phyloP scores from a whole-genome alignment of 2,888 invertebrate genomes.

The Pomacea canaliculata region DNA sequence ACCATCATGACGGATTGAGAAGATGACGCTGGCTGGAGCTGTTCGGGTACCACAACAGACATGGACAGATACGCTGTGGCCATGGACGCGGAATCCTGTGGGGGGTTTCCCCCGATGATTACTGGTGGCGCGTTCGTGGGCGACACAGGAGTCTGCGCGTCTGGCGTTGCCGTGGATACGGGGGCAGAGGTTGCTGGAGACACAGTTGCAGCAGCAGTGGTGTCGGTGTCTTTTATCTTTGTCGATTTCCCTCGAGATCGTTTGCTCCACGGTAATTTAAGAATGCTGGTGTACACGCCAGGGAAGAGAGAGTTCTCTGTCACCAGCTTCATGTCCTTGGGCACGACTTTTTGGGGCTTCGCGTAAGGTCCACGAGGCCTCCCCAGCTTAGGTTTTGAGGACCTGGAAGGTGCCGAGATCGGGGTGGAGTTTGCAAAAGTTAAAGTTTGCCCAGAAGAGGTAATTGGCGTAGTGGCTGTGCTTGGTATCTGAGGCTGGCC shows the following conservation, averaged over 20 bases:
- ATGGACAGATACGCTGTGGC: not conserved
- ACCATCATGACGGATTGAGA: slow-evolving; percentile 56
- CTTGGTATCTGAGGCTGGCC: not conserved
- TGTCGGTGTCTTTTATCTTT: slow-evolving; percentile 18
- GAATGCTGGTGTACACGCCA: slow-evolving; percentile 61
- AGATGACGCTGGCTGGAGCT: slow-evolving; percentile 1
- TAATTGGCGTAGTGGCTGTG: not conserved
- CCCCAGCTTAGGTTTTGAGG: slow-evolving; percentile 27
- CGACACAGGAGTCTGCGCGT: not conserved
- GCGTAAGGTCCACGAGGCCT: slow-evolving; percentile 30
- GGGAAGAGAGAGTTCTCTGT: slow-evolving; percentile 56
- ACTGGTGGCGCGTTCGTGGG: not conserved
- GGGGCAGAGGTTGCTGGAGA: slow-evolving; percentile 11
- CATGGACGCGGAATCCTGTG: slow-evolving; percentile 5
- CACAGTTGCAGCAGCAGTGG: not conserved
- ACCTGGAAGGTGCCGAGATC: not conserved
- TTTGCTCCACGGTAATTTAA: slow-evolving; percentile 60
- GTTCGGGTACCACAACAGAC: slow-evolving; percentile 1
- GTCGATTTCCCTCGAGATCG: slow-evolving; percentile 49
- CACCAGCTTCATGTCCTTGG: slow-evolving; percentile 55
- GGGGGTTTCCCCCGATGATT: not conserved
- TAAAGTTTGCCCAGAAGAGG: not conserved
- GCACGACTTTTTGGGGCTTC: slow-evolving; percentile 28
- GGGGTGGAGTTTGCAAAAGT: not conserved
- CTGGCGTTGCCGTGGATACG: slow-evolving; percentile 3